Evolutionary conservation across 2,888 invertebrate genomes (phyloP), one percentile per base, ranked within the genome.

Genomic region (Megalurothrips usitatus): DNA sequence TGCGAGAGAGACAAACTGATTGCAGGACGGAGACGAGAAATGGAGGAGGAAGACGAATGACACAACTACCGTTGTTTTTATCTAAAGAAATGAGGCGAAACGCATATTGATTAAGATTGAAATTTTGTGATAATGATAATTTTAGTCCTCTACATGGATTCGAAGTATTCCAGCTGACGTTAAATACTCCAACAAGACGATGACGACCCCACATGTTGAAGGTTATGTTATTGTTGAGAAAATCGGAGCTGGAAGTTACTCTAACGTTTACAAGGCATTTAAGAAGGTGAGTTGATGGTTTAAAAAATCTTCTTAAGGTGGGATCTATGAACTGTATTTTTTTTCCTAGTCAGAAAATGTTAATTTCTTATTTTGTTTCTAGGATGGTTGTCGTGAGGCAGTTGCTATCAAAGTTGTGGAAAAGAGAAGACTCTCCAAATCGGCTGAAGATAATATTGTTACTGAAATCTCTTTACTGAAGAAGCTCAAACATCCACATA

Each of bases 341-440:
- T 82, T 68, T 81, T 68, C 49, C 79, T 63, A 52, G 58, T 47
- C 81, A 68, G 80, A 10, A 19, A 82, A 28, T 81, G n/a, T 68
- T 78, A 11, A 26, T 82, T 80, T 79, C 43, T 82, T 81, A 23
- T 82, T 81, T 81, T 81, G 80, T 84, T 85, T 84, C 78, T 86
- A 91, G 90, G 89, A 91, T 82, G 91, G 90, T 63, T 90, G 89
- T 1, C 89, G 91, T 58, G 91, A 93, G 80, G 90, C 91, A 79
- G 93, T 94, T 80, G 96, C 96, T 0, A 91, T 96, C 79, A 96
- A 96, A 88, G 94, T 94, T 85, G 92, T 96, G 79, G 91, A 92
- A 85, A 94, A 93, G 86, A 89, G 90, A 0, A 90, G 91, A 9
- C 89, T 96, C 78, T 94, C 93, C 0, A 91, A 91, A 81, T 88